phyloP scores from a whole-genome alignment of 2,888 invertebrate species.

The Allacma fusca region DNA sequence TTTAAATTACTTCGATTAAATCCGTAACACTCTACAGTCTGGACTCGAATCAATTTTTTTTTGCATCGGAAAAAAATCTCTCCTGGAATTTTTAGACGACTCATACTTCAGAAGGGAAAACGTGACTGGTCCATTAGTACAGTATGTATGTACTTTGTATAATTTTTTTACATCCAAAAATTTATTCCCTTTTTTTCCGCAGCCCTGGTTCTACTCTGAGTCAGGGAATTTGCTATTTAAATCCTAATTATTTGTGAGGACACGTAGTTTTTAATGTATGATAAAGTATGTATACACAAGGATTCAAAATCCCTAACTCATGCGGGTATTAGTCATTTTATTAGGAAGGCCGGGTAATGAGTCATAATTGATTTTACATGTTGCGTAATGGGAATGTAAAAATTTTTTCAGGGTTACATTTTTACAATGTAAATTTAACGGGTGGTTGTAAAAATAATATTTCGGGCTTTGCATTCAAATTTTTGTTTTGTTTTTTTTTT shows the following conservation, averaged over 20 bases:
- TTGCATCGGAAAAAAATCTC: background rate
- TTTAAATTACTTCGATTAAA: slow-evolving; percentile 41
- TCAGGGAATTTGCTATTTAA: background rate
- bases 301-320: background rate
- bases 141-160: background rate
- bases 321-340: slow-evolving; percentile 4
- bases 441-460: too few species aligned
- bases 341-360: too few species aligned
- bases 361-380: too few species aligned
- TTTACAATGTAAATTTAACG: too few species aligned
- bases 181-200: background rate
- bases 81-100: background rate
- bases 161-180: too few species aligned
- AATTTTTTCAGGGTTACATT: too few species aligned
- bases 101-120: background rate
- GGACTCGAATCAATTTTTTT: slow-evolving; percentile 20
- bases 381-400: too few species aligned
- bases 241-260: background rate
- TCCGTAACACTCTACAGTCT: slow-evolving; percentile 20
- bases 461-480: too few species aligned
- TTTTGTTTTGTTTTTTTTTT: too few species aligned
- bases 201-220: background rate
- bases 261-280: background rate
- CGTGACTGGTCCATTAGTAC: slow-evolving; percentile 7
- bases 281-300: background rate